A percentile compares a stretch with the other conserved stretches of the same genome.
Evolutionary conservation across 1,140 invertebrate species (phyloP).

Genomic region (Bombus confusus): DNA sequence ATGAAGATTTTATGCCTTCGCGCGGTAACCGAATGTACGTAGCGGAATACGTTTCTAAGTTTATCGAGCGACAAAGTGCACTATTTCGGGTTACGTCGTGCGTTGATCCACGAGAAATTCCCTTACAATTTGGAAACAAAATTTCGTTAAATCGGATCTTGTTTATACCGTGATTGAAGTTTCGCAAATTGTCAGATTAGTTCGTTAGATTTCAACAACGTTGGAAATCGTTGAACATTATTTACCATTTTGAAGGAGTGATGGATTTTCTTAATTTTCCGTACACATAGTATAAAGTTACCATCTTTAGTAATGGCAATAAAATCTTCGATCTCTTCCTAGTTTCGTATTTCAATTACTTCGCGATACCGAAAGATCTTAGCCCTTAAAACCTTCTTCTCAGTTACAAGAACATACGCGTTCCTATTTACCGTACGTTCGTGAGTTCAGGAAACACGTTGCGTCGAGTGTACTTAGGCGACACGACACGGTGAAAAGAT

Average conservation of each 20-base stretch:
- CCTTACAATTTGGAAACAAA: background rate
- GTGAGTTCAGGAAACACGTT: constrained; percentile 1
- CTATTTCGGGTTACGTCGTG: background rate
- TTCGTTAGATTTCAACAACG: no score
- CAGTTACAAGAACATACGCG: background rate
- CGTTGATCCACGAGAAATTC: background rate
- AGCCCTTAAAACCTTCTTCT: no score
- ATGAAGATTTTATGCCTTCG: background rate
- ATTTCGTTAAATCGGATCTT: background rate
- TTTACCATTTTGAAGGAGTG: background rate
- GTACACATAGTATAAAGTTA: background rate
- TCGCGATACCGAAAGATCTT: background rate
- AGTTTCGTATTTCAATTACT: background rate
- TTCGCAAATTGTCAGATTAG: background rate
- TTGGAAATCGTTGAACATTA: no score
- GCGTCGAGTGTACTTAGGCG: background rate
- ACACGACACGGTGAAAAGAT: constrained; percentile 15
- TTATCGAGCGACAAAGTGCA: constrained; percentile 4
- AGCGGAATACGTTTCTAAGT: constrained; percentile 7
- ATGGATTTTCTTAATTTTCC: background rate
- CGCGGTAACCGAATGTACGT: background rate
- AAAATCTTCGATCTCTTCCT: background rate
- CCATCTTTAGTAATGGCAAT: background rate
- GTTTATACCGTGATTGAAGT: background rate
- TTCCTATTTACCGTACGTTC: background rate